phyloP scores from a whole-genome alignment of 2,888 invertebrate species.

The Anaspis maculata region DNA sequence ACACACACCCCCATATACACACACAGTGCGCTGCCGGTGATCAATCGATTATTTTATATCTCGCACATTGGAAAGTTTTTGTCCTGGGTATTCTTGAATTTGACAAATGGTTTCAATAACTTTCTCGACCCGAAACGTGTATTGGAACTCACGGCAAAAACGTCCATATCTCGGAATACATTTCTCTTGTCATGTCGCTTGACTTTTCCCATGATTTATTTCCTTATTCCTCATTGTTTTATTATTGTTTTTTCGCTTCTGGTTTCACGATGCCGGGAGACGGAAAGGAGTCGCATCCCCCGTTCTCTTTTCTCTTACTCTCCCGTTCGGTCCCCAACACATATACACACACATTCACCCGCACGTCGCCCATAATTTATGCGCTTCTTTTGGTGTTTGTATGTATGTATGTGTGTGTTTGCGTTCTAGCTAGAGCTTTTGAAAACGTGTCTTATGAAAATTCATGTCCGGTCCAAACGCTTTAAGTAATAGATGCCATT shows the following conservation, averaged over 20 bases:
- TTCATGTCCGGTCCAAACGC: slow-evolving; percentile 6
- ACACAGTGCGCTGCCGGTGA: no score
- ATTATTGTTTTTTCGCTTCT: slow-evolving; percentile 23
- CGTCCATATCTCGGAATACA: slow-evolving; percentile 30
- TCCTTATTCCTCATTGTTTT: slow-evolving; percentile 26
- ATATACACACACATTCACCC: no score
- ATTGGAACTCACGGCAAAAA: slow-evolving; percentile 31
- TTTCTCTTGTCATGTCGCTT: slow-evolving; percentile 32
- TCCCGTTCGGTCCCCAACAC: no score
- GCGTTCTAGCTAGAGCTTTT: background rate
- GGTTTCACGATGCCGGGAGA: background rate
- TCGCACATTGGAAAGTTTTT: slow-evolving; percentile 25
- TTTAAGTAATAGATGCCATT: slow-evolving; percentile 15
- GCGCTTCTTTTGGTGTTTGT: no score
- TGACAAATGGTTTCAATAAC: slow-evolving; percentile 38
- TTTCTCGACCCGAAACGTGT: slow-evolving; percentile 30
- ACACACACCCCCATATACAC: no score
- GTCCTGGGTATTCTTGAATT: slow-evolving; percentile 28
- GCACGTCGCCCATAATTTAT: no score
- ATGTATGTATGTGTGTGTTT: no score
- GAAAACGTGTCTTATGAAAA: slow-evolving; percentile 2
- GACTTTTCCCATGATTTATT: slow-evolving; percentile 30
- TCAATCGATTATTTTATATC: slow-evolving; percentile 31
- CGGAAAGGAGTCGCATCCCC: no score
- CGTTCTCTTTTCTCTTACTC: no score